Base-by-base conservation (phyloP, 2,888 invertebrate species). In the Pollenia angustigena region DNA sequence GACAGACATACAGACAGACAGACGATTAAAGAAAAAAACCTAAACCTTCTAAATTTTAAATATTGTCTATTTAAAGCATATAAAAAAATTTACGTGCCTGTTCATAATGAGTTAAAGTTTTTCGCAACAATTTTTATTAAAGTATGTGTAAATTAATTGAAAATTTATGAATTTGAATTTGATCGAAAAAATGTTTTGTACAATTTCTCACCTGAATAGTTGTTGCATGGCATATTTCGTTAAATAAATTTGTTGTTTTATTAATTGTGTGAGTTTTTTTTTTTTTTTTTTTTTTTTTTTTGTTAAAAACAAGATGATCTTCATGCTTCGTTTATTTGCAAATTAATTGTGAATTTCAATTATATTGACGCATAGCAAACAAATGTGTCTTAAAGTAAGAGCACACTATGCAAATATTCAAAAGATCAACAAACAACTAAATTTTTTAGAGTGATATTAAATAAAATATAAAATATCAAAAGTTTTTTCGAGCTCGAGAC, bases 321-420 rank as follows among this genome's bases (percentile, higher is more conserved):
- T 83, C 66, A 81, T 71, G 81, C 50, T 71, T 86, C 75, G 83
- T 75, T 83, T 68, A 16, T 32, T 81, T 74, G 74, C 62, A 79
- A 74, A 82, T 54, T 23, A 86, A 85, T 82, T 82, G 32, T 32
- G 11, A 56, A 58, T 64, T 64, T 64, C n/a, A 80, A 60, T 80
- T 64, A 48, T 71, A 75, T 82, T 82, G 83, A 83, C 69, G 75
- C 64, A 42, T 81, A 40, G 40, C 16, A 78, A 71, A 80, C 52
- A 23, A 54, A n/a, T 69, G 44, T 64, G 58, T n/a, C 42, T 42
- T 32, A 44, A 50, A n/a, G 32, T 32, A 32, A 6, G 32, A 32
- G 32, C 32, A 6, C 32, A 32, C 32, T 6, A 32, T 6, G 32
- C 32, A 32, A 32, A 32, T 32, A 32, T 32, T 32, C 32, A 32